Evolutionary conservation across 2,113 vertebrate species (phyloP), one percentile per base, ranked within the genome.

Genomic region (Megalops atlanticus): DNA sequence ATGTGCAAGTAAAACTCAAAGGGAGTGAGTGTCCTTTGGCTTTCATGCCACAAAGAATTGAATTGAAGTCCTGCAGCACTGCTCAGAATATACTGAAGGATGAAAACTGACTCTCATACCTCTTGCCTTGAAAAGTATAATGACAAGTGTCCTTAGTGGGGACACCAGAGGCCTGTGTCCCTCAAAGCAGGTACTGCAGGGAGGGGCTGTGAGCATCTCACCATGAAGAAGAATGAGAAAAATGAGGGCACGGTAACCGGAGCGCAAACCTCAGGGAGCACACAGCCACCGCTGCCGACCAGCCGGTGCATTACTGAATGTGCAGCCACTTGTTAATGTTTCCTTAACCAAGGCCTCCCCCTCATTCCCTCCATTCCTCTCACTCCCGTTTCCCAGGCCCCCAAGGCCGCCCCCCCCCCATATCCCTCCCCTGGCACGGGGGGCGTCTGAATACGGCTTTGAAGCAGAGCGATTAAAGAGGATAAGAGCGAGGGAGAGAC

Each of bases 401-500:
- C 35, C 27, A 54, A 76, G 36, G 52, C 71, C 39, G 24, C 24
- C 75, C 81, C 21, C 21, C 21, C 3, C 52, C 52, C n/a, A n/a
- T n/a, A n/a, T n/a, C n/a, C n/a, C n/a, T n/a, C n/a, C n/a, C n/a
- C n/a, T n/a, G n/a, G n/a, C n/a, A n/a, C n/a, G n/a, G n/a, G 27
- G 78, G 35, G 4, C 39, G 80, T 77, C 49, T 47, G 80, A 69
- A 39, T 69, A 41, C 82, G 43, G 12, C 70, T 71, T 71, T 78
- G 18, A 43, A 74, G 73, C 33, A 41, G 70, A 36, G 75, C 52
- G 18, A 68, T 76, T 52, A 75, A 31, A 74, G 52, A 80, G 43
- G 40, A 49, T 43, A 16, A 52, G 33, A 52, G 52, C 38, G 33
- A 35, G 18, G 36, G 69, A 84, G 74, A 84, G 81, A 49, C 75